Base-by-base conservation (phyloP, 2,797 vertebrate genomes). In the Dryobates pubescens region DNA sequence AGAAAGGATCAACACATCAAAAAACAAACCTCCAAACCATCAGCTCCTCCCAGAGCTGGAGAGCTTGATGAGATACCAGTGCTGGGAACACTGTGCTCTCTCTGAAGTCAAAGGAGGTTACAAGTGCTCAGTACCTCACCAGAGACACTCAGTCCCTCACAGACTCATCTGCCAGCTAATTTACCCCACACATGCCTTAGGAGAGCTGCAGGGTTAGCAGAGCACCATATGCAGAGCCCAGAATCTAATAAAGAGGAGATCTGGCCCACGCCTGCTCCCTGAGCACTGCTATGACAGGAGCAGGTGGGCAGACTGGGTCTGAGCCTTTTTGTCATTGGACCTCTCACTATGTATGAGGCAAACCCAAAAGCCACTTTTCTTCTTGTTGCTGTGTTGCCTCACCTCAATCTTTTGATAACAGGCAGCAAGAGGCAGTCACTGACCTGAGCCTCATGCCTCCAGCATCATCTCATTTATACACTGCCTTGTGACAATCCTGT, bases 401-500 rank as follows among this genome's bases (percentile, higher is more conserved):
- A 2, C 95, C 78, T 93, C 94, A 51, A 72, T 87, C 88, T 93
- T 61, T 64, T 45, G 94, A 74, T 89, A 92, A 90, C 32, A 68
- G 73, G 68, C 90, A 68, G 85, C 76, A 75, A 94, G 93, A 87
- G 75, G 94, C 94, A 74, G 64, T 11, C 0, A 0, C 81, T 90
- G 94, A 90, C 88, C 93, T 6, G 10, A 27, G 78, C 51, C 69
- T 86, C 4, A 4, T 63, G 90, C 53, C 84, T 87, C 74, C 90
- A 82, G 74, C 88, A 75, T 79, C 87, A 76, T 88, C 82, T 94
- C 34, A 93, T 95, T 96, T 77, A 72, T 41, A 85, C 80, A n/a
- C 10, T 6, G 20, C 41, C 4, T 80, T 45, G 90, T 82, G 92
- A 93, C 88, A 82, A 75, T 93, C 88, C 93, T 80, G 87, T 41